Evolutionary conservation across 2,113 vertebrate species (phyloP).

Genomic region (Pyrgilauda ruficollis): DNA sequence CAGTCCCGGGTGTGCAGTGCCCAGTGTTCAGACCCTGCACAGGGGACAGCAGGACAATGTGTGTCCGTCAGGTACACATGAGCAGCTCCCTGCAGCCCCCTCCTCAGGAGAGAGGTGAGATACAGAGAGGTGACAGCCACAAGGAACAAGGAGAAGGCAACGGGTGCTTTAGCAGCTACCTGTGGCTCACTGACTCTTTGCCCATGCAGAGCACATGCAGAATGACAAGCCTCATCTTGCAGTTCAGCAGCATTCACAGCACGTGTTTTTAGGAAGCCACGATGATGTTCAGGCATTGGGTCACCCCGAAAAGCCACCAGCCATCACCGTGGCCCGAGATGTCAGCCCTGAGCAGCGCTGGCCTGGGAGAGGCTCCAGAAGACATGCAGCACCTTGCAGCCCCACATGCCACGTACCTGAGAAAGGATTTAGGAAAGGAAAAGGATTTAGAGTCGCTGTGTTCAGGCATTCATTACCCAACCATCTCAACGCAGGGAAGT

Average conservation of each 20-base stretch:
- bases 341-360: background rate
- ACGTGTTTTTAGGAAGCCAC: rapidly evolving
- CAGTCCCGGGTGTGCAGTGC: rapidly evolving
- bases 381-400: background rate
- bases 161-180: background rate
- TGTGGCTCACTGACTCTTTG: background rate
- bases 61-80: background rate
- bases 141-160: background rate
- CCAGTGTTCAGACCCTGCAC: background rate
- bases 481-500: background rate
- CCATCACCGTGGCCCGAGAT: rapidly evolving
- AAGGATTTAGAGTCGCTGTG: background rate
- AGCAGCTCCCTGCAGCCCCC: background rate
- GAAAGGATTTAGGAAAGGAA: background rate
- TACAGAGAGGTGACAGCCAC: background rate
- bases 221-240: background rate
- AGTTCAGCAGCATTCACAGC: background rate
- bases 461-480: background rate
- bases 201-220: background rate
- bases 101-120: rapidly evolving
- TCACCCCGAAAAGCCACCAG: background rate
- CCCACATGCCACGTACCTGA: rapidly evolving
- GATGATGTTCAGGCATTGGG: background rate
- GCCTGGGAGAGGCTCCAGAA: background rate
- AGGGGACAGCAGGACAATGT: background rate